These are phyloP conservation scores for Cataglyphis hispanica DNA, from an alignment of 1,140 invertebrate genomes.

Conservation along the genomic window DNA sequence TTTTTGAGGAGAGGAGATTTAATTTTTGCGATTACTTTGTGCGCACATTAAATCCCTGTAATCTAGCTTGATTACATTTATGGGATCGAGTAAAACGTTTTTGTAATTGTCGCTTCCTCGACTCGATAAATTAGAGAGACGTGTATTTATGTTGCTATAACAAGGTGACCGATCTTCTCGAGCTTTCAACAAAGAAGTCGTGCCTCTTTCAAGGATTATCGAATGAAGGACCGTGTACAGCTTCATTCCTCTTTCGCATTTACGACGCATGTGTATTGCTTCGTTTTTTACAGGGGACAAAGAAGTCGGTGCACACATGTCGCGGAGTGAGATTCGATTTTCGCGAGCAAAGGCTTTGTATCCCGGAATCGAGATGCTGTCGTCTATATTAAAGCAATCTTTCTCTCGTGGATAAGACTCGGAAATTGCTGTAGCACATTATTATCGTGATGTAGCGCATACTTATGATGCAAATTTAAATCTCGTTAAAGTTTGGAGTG, in stretches of 20 bases:
- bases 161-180: not conserved
- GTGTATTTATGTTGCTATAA: not conserved
- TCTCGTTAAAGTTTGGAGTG: no score
- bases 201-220: not conserved
- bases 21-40: not conserved
- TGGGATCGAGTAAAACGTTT: not conserved
- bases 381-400: slow-evolving; percentile 2
- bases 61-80: slow-evolving; percentile 2
- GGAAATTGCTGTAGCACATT: not conserved
- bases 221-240: not conserved
- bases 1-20: not conserved
- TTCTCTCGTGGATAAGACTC: not conserved
- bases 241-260: not conserved
- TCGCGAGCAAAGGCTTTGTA: not conserved
- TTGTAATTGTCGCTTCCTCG: not conserved
- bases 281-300: slow-evolving; percentile 6
- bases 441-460: not conserved
- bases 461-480: not conserved
- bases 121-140: not conserved
- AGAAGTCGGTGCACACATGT: not conserved
- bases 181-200: not conserved
- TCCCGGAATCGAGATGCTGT: slow-evolving; percentile 8
- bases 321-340: slow-evolving; percentile 25
- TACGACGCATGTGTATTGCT: not conserved
- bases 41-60: not conserved